Conservation (phyloP, 2,797 vertebrate species). For the Lutjanus argentimaculatus region DNA sequence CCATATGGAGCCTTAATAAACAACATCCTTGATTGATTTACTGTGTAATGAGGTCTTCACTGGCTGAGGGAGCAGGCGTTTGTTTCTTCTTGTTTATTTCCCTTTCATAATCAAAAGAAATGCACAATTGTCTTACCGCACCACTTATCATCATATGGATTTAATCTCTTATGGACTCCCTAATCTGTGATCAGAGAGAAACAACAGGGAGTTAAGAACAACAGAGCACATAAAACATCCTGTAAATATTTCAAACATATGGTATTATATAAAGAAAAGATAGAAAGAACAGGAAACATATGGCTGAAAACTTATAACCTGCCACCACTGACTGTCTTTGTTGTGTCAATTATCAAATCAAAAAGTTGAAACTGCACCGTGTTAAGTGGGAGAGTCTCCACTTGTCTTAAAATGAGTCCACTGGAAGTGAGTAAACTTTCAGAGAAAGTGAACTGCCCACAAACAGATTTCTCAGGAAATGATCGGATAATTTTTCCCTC, state of each 20-base stretch:
- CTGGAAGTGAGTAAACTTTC: conserved; percentile 1
- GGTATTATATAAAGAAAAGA: not conserved
- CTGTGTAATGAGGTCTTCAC: conserved; percentile 31
- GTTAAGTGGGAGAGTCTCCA: not conserved
- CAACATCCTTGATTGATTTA: conserved; percentile 53
- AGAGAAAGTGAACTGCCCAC: not conserved
- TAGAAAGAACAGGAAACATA: conserved; percentile 16
- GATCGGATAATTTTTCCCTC: conserved; percentile 3
- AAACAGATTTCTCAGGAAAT: conserved; percentile 21
- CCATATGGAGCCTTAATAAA: conserved; percentile 42
- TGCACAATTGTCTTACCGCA: not conserved
- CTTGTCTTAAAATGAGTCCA: conserved; percentile 7
- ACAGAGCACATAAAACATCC: conserved; percentile 8
- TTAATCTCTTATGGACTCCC: conserved; percentile 14
- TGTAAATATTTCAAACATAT: not conserved
- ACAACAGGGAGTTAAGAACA: conserved; percentile 6
- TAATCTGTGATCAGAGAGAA: conserved; percentile 27
- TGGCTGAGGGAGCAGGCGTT: conserved; percentile 17
- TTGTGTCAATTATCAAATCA: conserved; percentile 48
- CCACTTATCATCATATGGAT: conserved; percentile 26
- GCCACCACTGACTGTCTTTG: not conserved
- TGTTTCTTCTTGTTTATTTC: conserved; percentile 31
- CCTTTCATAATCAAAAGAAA: conserved; percentile 18
- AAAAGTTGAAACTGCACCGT: conserved; percentile 10
- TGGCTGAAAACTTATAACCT: conserved; percentile 14